Evolutionary conservation across 2,888 invertebrate species (phyloP), one percentile per base, ranked within the genome.

Genomic region (Lasioglossum lativentre): DNA sequence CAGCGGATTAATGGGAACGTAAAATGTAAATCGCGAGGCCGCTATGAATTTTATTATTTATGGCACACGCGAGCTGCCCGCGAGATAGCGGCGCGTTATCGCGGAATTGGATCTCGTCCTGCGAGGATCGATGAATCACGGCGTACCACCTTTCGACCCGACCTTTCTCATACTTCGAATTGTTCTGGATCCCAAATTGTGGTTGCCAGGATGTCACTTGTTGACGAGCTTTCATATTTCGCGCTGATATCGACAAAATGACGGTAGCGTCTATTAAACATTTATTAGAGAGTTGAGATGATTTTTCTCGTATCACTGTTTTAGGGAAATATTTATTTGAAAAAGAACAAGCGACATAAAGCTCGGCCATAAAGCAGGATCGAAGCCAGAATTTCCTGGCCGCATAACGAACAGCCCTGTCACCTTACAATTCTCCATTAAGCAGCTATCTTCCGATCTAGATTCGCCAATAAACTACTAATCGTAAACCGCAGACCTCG

Each of bases 31-130:
- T 59, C 27, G 27, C 14, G 27, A 14, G 59, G 14, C 59, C 27
- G 59, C 59, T 59, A 59, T 59, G 59, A 59, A 59, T 59, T 59
- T 59, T 59, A 59, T 27, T 59, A 59, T 59, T n/a, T 27, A 59
- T 59, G 27, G 59, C 27, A 27, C 59, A 59, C 59, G 59, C 59
- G 27, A 59, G 59, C 59, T 14, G 27, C 59, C 10, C n/a, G 59
- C 59, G 12, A 59, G 59, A 59, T 59, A n/a, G 59, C 59, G 27
- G 14, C 14, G 27, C n/a, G 27, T 59, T 59, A 59, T 59, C 59
- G 5, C 27, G 27, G 27, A 59, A 27, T 59, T 59, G 59, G 8
- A 59, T 59, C 59, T 59, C 59, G 59, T 59, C 27, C 59, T 27
- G n/a, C 27, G 59, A 59, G 59, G 27, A 59, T 59, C 59, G 27